Evolutionary conservation across 2,113 vertebrate species (phyloP), one percentile per base, ranked within the genome.

Genomic region (Rhinoderma darwinii): DNA sequence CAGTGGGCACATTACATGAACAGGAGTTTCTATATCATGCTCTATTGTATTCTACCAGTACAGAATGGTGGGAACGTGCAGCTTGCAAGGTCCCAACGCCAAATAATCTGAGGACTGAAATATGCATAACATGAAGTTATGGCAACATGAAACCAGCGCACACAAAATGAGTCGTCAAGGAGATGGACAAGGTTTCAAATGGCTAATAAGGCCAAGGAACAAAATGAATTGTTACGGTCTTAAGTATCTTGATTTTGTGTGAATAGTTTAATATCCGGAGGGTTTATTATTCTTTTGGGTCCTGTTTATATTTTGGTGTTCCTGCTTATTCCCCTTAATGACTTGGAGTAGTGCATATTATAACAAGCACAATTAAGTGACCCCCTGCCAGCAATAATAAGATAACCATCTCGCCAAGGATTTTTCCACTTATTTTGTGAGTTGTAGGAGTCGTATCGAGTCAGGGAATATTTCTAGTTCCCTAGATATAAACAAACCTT

Each of bases 231-330:
- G 86, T 87, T 87, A 32, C 27, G 47, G n/a, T 10, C 39, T 44
- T 20, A 75, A 63, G 68, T 47, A 75, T 72, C 68, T 2, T 59
- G 14, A 87, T 87, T 87, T 86, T 81, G 76, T 78, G 75, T 81
- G 77, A 86, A 86, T 80, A 70, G 76, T 80, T 86, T 82, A 56
- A 82, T 87, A 87, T 87, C 86, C 86, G 50, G 78, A 82, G 39
- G 47, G 68, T 68, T 74, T 82, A 87, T 87, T 87, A 87, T 87
- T 87, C 86, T 87, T 74, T 44, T 82, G 66, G 39, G 78, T 82
- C 68, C 66, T 87, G 78, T 87, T 87, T 87, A 87, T 87, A 82
- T 75, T 87, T 87, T 87, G 86, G 50, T 82, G 68, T 87, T 87
- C 86, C 86, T 87, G 51, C 78, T 82, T 82, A 61, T 87, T 73